Conservation (phyloP, 1,140 invertebrate genomes). For the Manduca sexta region DNA sequence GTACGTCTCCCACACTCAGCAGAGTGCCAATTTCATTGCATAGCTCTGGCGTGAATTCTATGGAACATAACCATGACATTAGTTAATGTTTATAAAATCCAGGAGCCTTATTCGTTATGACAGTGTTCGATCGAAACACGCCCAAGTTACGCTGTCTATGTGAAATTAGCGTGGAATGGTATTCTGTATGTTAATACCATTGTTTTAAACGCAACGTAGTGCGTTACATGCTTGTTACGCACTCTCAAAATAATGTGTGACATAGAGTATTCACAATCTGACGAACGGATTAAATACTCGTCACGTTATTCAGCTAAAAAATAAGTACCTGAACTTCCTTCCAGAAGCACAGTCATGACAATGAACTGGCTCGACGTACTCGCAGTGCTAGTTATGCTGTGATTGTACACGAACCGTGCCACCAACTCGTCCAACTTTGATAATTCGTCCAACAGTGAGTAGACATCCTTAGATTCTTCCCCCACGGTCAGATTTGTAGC, state of each 20-base stretch:
- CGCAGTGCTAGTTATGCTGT: constrained; percentile 53
- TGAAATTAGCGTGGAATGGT: no score
- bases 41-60: constrained; percentile 76
- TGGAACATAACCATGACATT: constrained; percentile 22
- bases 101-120: background rate
- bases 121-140: no score
- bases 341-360: constrained; percentile 69
- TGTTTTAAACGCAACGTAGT: no score
- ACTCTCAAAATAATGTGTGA: no score
- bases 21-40: constrained; percentile 77
- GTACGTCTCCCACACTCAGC: constrained; percentile 79
- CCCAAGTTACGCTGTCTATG: no score
- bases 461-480: constrained; percentile 25
- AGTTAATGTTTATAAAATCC: background rate
- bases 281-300: no score
- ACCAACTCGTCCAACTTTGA: constrained; percentile 23
- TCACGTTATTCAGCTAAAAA: background rate
- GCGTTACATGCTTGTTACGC: no score
- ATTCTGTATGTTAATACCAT: no score
- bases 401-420: constrained; percentile 30
- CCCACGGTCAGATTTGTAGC: constrained; percentile 39
- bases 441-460: constrained; percentile 53
- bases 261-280: no score
- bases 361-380: constrained; percentile 74
- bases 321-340: constrained; percentile 57